Evolutionary conservation across 2,888 invertebrate species (phyloP).

Genomic region (Drosophila austrosaltans): DNA sequence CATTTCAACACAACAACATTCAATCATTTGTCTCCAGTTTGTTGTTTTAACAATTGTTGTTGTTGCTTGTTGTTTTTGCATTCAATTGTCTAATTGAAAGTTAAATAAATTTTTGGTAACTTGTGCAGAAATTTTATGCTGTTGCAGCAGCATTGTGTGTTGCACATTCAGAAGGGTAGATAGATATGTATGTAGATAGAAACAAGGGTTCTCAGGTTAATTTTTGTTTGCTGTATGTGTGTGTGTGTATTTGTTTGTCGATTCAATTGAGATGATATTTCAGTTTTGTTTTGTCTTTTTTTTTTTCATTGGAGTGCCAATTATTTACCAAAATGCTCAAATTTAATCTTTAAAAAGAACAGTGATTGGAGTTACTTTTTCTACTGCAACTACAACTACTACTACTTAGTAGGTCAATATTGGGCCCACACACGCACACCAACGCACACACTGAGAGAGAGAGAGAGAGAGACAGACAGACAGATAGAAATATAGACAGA

Average conservation of each 20-base stretch:
- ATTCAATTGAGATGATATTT: slow-evolving; percentile 17
- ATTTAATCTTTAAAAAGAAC: slow-evolving; percentile 44
- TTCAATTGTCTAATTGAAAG: slow-evolving; percentile 76
- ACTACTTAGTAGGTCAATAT: slow-evolving; percentile 52
- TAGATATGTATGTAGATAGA: no score
- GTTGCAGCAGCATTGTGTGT: slow-evolving; percentile 52
- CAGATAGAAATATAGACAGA: not conserved
- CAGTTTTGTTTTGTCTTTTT: not conserved
- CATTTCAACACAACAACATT: not conserved
- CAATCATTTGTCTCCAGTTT: not conserved
- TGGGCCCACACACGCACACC: slow-evolving; percentile 11
- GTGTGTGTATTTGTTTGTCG: slow-evolving; percentile 25
- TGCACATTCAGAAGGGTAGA: no score
- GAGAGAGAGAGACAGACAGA: slow-evolving; percentile 4
- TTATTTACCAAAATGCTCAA: slow-evolving; percentile 60
- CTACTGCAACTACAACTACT: not conserved
- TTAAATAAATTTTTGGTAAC: slow-evolving; percentile 67
- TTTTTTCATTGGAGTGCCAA: slow-evolving; percentile 31
- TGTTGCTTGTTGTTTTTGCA: slow-evolving; percentile 50
- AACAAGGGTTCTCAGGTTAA: slow-evolving; percentile 46
- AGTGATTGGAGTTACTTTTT: not conserved
- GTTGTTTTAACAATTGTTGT: slow-evolving; percentile 16
- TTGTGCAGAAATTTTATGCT: slow-evolving; percentile 67
- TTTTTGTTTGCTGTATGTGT: slow-evolving; percentile 46
- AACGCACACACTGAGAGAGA: slow-evolving; percentile 10